Evolutionary conservation across 2,888 invertebrate species (phyloP), one percentile per base, ranked within the genome.

Genomic region (Brenthis ino): DNA sequence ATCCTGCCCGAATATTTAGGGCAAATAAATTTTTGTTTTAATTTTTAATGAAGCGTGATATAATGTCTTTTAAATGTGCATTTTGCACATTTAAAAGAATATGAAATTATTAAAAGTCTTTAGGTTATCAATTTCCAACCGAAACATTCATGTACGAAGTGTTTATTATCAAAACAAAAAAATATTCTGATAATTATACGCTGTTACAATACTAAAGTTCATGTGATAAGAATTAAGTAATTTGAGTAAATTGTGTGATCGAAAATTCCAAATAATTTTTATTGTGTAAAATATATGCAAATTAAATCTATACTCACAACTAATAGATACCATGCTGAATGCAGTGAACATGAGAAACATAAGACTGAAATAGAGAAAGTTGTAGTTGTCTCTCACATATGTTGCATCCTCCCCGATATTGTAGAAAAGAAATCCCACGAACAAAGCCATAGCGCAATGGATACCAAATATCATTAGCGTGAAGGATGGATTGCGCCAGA

Each of bases 291-390:
- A 58, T 11, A 48, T 6, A 33, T 33, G 47, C 37, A 37, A 6
- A 43, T 43, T 43, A 43, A 37, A 43, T 43, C 2, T 33, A 72
- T 68, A 72, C 72, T 72, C 47, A 72, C 72, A 69, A 57, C 96
- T 96, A 43, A 98, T 95, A 57, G 97, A 95, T 68, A 98, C 96
- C 14, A 98, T 96, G 89, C 97, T 98, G 86, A 98, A 97, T 0
- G 99, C 97, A 6, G 97, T 98, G 85, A 97, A 98, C 96, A 98
- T 98, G 65, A 98, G 94, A 87, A 99, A 99, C 95, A 99, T 96
- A 64, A 98, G 95, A 72, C 96, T 96, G 90, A 98, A 99, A 93
- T 98, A 98, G 47, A 98, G 93, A 82, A 96, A 97, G 82, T 97
- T 97, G 81, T 96, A 97, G 85, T 97, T 99, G 84, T 98, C 96